Percentiles rank a stretch among this genome's conserved stretches.
phyloP scores from a whole-genome alignment of 1,140 invertebrate species.

The Drosophila punjabiensis region DNA sequence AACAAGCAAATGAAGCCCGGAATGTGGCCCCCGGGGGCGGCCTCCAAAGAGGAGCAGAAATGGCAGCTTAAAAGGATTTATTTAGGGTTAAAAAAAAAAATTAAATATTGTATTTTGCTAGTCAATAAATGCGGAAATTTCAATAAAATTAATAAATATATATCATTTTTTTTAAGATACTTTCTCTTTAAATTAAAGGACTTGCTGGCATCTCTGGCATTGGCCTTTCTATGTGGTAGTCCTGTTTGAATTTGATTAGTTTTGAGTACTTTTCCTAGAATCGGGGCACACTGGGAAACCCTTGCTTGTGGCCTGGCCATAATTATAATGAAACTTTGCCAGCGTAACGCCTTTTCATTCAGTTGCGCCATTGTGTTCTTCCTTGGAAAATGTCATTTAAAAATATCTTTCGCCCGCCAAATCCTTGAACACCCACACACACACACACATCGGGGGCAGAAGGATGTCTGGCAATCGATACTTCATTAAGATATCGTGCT shows the following conservation, averaged over 20 bases:
- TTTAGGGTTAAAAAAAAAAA: background rate
- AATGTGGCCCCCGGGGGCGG: slow-evolving; percentile 23
- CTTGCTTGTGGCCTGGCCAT: slow-evolving; percentile 33
- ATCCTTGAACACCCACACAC: slow-evolving; percentile 22
- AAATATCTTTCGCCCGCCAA: slow-evolving; percentile 51
- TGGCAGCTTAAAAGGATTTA: slow-evolving; percentile 1
- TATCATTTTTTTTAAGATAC: background rate
- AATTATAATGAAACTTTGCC: slow-evolving; percentile 46
- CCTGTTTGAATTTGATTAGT: slow-evolving; percentile 33
- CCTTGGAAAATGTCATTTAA: slow-evolving; percentile 74
- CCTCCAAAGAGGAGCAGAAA: slow-evolving; percentile 4
- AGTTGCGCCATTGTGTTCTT: slow-evolving; percentile 56
- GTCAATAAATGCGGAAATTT: background rate
- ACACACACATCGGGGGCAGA: background rate
- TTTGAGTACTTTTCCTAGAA: slow-evolving; percentile 37
- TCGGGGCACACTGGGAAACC: background rate
- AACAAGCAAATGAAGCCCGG: slow-evolving; percentile 72
- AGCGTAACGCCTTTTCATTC: slow-evolving; percentile 24
- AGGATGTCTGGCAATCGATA: slow-evolving; percentile 73
- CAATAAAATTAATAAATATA: background rate
- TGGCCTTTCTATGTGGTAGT: background rate
- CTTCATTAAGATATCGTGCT: slow-evolving; percentile 85
- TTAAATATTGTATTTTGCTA: background rate
- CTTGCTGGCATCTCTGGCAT: background rate
- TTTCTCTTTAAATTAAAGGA: background rate